Base-by-base conservation (phyloP, 2,113 vertebrate genomes). In the Semicossyphus pulcher region DNA sequence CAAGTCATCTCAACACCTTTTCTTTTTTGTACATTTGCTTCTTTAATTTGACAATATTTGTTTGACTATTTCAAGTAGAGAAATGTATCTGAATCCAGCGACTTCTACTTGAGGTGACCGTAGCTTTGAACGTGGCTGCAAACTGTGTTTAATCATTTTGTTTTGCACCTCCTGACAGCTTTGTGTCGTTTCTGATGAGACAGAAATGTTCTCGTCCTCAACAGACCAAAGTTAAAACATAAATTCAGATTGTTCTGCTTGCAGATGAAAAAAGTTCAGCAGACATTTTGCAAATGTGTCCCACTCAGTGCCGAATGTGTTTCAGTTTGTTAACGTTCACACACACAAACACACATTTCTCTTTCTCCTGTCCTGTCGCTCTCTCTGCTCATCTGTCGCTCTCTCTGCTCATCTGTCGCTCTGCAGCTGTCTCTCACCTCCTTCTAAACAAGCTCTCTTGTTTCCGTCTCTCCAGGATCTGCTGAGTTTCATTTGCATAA, bases 391-490 rank as follows among this genome's bases (percentile, higher is more conserved):
- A n/a, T n/a, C n/a, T n/a, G n/a, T n/a, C n/a, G n/a, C n/a, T n/a
- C n/a, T n/a, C n/a, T n/a, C n/a, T n/a, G n/a, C n/a, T n/a, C n/a
- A n/a, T 48, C 37, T 60, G 44, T 71, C 36, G 31, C 53, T 83
- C 57, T 32, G 44, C 28, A 10, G 0, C 60, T 58, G 36, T 72
- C 76, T 63, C 65, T 74, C 44, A 14, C 42, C 18, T 45, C 21
- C 45, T 23, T 2, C 28, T 7, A 21, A 39, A 72, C 44, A 26
- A 63, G 6, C 60, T 54, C 71, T 60, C 25, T 51, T 7, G 9
- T 37, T 26, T 65, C 72, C 61, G 63, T 57, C 74, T 36, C 72
- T 84, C 72, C 65, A 77, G 75, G 84, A 76, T 62, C 68, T 7
- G 54, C 63, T 47, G 8, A 10, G 7, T 41, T n/a, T n/a, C 34